Evolutionary conservation across 2,113 vertebrate genomes (phyloP).

Genomic region (Delphinus delphis): DNA sequence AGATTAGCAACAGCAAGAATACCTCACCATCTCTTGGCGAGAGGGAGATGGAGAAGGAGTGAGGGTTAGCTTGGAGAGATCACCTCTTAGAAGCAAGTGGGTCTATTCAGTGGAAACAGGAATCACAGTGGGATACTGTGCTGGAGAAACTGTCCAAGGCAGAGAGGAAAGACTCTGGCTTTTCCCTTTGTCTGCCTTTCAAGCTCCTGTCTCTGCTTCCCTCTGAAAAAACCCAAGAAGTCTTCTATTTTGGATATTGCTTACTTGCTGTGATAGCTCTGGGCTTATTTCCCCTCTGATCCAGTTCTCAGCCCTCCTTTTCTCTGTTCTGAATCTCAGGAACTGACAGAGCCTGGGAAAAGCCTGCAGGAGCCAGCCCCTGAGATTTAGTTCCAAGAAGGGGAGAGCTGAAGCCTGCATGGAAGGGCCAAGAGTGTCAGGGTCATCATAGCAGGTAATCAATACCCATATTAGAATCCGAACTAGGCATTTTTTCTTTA

Average conservation of each 20-base stretch:
- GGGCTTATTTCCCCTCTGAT: not conserved
- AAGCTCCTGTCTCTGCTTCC: not conserved
- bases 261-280: not conserved
- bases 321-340: not conserved
- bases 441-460: not conserved
- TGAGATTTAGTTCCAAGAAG: not conserved
- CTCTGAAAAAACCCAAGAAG: not conserved
- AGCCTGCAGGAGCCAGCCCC: not conserved
- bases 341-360: not conserved
- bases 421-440: not conserved
- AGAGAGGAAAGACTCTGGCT: not conserved
- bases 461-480: not conserved
- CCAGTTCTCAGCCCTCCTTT: not conserved
- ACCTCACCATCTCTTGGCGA: not conserved
- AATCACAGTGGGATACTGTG: not conserved
- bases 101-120: not conserved
- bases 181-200: not conserved
- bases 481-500: not conserved
- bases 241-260: not conserved
- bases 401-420: not conserved
- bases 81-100: not conserved
- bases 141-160: not conserved
- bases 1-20: not conserved
- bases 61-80: not conserved
- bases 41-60: not conserved